Conservation (phyloP, 2,888 invertebrate genomes). For the Drosophila antonietae region DNA sequence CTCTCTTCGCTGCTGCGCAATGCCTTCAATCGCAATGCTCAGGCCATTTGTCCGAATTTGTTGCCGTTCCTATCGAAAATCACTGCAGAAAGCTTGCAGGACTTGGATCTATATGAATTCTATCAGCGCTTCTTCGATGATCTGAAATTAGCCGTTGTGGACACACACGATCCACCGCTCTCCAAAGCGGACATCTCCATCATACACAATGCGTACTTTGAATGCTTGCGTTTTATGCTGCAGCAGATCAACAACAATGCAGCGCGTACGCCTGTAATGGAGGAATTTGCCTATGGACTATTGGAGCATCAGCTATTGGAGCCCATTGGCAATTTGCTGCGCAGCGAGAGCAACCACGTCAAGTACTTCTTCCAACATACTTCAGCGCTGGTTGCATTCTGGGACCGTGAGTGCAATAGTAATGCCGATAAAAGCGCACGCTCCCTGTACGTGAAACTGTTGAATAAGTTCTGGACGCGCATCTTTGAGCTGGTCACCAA, state of each 20-base stretch:
- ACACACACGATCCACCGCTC: slow-evolving; percentile 85
- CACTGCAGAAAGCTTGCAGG: slow-evolving; percentile 63
- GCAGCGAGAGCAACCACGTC: slow-evolving; percentile 75
- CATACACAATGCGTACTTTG: slow-evolving; percentile 89
- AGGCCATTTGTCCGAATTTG: slow-evolving; percentile 89
- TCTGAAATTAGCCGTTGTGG: slow-evolving; percentile 87
- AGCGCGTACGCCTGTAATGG: slow-evolving; percentile 36
- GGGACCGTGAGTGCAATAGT: slow-evolving; percentile 84
- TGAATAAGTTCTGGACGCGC: slow-evolving; percentile 80
- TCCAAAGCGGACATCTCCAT: slow-evolving; percentile 88
- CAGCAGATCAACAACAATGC: slow-evolving; percentile 85
- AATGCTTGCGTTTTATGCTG: slow-evolving; percentile 89
- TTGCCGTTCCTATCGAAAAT: slow-evolving; percentile 91
- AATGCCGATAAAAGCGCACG: slow-evolving; percentile 52
- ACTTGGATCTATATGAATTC: slow-evolving; percentile 85
- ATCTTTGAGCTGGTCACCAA: slow-evolving; percentile 69
- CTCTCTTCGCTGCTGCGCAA: slow-evolving; percentile 88
- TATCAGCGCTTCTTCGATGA: slow-evolving; percentile 89
- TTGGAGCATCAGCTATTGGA: slow-evolving; percentile 79
- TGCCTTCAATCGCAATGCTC: slow-evolving; percentile 92
- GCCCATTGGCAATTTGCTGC: slow-evolving; percentile 85
- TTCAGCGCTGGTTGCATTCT: slow-evolving; percentile 86
- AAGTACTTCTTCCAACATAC: slow-evolving; percentile 86
- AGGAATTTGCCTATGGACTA: slow-evolving; percentile 55
- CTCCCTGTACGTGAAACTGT: slow-evolving; percentile 71